These are phyloP conservation scores for Mustelus asterias DNA, from an alignment of 2,113 vertebrate species.

Conservation along the genomic window DNA sequence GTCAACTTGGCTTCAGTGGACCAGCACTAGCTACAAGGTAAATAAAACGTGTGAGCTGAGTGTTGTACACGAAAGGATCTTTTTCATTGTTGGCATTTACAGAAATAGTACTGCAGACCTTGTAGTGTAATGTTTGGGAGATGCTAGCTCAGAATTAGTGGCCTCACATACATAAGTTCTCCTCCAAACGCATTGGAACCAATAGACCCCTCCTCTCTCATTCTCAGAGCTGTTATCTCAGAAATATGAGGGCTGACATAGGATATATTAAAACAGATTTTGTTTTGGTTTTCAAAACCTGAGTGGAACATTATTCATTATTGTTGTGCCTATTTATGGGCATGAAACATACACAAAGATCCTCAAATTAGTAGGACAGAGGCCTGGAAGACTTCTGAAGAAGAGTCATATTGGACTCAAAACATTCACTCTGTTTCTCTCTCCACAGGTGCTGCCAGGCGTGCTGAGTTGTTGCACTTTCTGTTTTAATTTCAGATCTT, in stretches of 20 bases:
- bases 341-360: neutral
- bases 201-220: neutral
- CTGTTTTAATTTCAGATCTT: no score
- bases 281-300: neutral
- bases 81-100: neutral
- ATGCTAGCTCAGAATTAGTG: neutral
- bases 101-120: neutral
- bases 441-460: no score
- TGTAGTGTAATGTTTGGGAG: neutral
- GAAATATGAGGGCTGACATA: neutral
- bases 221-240: neutral
- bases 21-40: constrained; percentile 42
- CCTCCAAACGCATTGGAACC: neutral
- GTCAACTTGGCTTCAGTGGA: constrained; percentile 41
- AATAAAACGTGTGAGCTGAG: neutral
- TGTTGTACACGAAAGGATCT: neutral
- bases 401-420: no score
- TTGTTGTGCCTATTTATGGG: neutral
- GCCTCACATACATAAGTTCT: neutral
- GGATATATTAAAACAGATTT: neutral
- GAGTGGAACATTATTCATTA: neutral
- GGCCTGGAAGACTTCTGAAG: neutral
- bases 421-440: no score
- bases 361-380: neutral
- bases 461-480: no score